These are phyloP conservation scores for Paralichthys olivaceus DNA, from an alignment of 2,113 vertebrate genomes.

Conservation along the genomic window DNA sequence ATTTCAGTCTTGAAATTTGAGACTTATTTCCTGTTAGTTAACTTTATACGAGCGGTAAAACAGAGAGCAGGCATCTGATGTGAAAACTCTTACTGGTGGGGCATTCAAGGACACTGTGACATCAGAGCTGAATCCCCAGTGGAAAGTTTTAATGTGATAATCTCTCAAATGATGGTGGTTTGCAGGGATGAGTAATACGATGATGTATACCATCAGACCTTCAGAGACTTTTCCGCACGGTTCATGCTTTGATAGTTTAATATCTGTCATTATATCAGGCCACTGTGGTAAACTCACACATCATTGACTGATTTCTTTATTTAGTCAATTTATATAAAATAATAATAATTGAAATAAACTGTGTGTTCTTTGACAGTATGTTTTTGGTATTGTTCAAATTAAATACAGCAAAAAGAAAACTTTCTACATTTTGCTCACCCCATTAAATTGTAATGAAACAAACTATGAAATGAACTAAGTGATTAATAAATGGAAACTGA, in stretches of 20 bases:
- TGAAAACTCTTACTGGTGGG: constrained; percentile 1
- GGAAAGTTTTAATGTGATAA: neutral
- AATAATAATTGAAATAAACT: too few species aligned
- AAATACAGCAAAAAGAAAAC: too few species aligned
- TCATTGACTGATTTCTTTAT: too few species aligned
- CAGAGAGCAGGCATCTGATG: neutral
- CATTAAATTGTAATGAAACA: too few species aligned
- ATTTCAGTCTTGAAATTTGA: neutral
- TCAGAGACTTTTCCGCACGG: neutral
- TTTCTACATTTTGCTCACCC: too few species aligned
- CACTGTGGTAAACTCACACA: too few species aligned
- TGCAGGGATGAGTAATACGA: neutral
- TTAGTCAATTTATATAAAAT: too few species aligned
- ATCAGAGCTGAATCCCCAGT: neutral
- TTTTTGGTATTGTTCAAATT: too few species aligned
- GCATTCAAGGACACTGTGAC: constrained; percentile 21
- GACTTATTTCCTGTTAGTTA: neutral
- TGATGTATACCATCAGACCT: neutral
- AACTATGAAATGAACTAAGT: too few species aligned
- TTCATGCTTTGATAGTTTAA: neutral
- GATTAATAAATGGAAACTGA: too few species aligned
- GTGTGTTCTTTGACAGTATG: too few species aligned
- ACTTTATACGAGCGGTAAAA: neutral
- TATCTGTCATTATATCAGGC: neutral
- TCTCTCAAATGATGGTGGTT: neutral